These are phyloP conservation scores for Syngnathus typhle DNA, from an alignment of 2,113 vertebrate genomes.

Conservation along the genomic window DNA sequence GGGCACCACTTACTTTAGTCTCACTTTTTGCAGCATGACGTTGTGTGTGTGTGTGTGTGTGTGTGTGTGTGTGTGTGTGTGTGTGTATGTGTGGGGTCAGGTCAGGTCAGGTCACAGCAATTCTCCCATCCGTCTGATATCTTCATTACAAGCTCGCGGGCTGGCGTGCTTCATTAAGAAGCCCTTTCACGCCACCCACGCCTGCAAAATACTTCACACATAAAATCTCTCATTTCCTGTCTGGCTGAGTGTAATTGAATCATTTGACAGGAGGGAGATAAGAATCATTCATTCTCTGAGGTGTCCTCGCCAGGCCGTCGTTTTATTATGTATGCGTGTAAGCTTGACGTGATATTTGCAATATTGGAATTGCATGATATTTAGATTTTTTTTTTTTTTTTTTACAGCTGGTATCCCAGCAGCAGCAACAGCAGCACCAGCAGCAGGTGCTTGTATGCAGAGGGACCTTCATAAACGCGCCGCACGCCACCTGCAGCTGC, in stretches of 20 bases:
- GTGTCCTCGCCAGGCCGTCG: slow-evolving; percentile 18
- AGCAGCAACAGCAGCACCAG: not conserved
- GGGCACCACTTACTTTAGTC: not conserved
- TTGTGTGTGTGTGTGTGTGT: not conserved
- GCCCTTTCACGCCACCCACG: slow-evolving; percentile 44
- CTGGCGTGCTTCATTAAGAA: slow-evolving; percentile 59
- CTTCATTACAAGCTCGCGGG: slow-evolving; percentile 50
- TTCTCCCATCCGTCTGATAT: slow-evolving; percentile 41
- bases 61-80: slow-evolving; percentile 5
- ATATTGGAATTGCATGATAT: not conserved
- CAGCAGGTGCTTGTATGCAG: not conserved
- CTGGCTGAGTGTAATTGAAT: slow-evolving; percentile 67
- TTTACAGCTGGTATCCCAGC: not conserved
- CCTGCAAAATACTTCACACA: slow-evolving; percentile 62
- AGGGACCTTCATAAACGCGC: slow-evolving; percentile 1
- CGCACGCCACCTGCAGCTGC: not conserved
- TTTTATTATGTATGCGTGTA: not conserved
- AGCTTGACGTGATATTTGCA: not conserved
- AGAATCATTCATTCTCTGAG: slow-evolving; percentile 37
- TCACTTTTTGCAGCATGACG: not conserved
- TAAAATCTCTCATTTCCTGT: slow-evolving; percentile 69
- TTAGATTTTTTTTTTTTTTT: not conserved
- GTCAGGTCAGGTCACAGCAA: slow-evolving; percentile 32
- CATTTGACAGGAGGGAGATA: slow-evolving; percentile 61
- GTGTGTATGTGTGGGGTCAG: slow-evolving; percentile 2